Evolutionary conservation across 2,888 invertebrate genomes (phyloP).

Genomic region (Apoda limacodes): DNA sequence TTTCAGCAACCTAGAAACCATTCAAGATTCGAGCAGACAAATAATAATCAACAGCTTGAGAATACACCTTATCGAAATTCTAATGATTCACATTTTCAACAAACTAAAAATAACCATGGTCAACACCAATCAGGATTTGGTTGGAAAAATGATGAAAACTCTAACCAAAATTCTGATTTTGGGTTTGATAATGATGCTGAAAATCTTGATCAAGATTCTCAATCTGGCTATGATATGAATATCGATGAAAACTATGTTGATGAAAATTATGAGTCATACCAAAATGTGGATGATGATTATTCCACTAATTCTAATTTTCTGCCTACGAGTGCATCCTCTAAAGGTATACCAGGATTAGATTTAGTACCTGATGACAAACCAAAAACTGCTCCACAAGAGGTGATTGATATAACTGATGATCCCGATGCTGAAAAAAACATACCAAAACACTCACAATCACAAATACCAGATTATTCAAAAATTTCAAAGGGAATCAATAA

Average conservation of each 20-base stretch:
- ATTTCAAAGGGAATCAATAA: constrained; percentile 72
- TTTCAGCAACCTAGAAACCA: constrained; percentile 10
- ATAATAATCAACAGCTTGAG: constrained; percentile 19
- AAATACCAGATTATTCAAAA: constrained; percentile 64
- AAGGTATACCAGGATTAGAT: constrained; percentile 81
- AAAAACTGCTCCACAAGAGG: constrained; percentile 22
- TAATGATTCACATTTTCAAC: constrained; percentile 26
- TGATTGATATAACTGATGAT: constrained; percentile 46
- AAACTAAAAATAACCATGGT: too few relatives aligned
- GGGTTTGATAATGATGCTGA: too few relatives aligned
- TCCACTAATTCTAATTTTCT: constrained; percentile 34
- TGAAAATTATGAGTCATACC: constrained; percentile 39
- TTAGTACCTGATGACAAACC: constrained; percentile 65
- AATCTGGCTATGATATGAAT: constrained; percentile 25
- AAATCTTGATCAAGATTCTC: constrained; percentile 23
- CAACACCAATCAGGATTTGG: too few relatives aligned
- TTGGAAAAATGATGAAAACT: too few relatives aligned
- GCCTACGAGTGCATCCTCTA: constrained; percentile 35
- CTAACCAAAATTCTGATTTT: too few relatives aligned
- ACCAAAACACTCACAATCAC: constrained; percentile 13
- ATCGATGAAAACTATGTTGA: constrained; percentile 28
- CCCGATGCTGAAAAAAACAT: constrained; percentile 12
- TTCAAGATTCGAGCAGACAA: constrained; percentile 20
- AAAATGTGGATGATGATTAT: constrained; percentile 23
- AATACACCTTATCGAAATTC: constrained; percentile 24